Evolutionary conservation across 2,113 vertebrate genomes (phyloP), one percentile per base, ranked within the genome.

Genomic region (Triplophysa tibetana): DNA sequence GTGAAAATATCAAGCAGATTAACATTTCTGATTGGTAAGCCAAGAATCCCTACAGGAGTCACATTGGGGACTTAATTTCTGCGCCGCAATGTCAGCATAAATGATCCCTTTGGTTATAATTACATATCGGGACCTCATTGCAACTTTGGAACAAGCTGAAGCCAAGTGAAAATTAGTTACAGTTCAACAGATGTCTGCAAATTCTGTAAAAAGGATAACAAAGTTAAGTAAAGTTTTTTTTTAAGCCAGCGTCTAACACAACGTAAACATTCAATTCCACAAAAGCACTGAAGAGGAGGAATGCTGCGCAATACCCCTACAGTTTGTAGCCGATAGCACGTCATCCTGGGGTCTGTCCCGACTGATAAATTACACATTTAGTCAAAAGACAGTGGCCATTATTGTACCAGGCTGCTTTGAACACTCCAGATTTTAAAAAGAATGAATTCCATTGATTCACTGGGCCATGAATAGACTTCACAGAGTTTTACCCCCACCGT

Each of bases 391-490:
- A 76, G 85, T 81, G 58, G 83, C 75, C 87, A 81, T 84, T 75
- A 78, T 88, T 86, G 75, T 84, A 81, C 50, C 61, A 89, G 83
- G 86, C 87, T 88, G 70, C 78, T 81, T 79, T 84, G 85, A 85
- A 83, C 84, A 82, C 67, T 78, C 62, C 41, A 48, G 61, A 70
- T 23, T 14, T 81, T 72, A 89, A 63, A 75, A 86, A 87, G 88
- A 93, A 92, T 89, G 90, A 91, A 92, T 92, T 90, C 90, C 90
- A 91, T 89, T 89, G 88, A 89, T 91, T 90, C 88, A 89, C 84
- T 76, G 70, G 85, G 70, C 76, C 83, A 90, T 91, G 91, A 93
- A 92, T 91, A 88, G 88, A 91, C 86, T 90, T 90, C 89, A 89
- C 82, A 88, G 87, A 87, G 78, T 64, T 82, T n/a, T 6, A 61